Base-by-base conservation (phyloP, 2,888 invertebrate genomes). In the Pammene aurita region DNA sequence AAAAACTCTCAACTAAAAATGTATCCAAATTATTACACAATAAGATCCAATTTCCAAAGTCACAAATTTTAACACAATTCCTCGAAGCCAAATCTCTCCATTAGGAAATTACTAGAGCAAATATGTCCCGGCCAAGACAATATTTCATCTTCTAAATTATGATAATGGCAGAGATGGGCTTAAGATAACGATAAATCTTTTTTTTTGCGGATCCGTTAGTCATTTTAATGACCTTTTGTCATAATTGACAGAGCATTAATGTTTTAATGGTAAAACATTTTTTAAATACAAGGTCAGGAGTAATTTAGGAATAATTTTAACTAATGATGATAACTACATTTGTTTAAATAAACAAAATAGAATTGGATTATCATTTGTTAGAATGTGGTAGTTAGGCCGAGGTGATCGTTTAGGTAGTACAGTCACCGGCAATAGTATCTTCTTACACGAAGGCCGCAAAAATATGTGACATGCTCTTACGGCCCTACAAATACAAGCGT, bases 91-190 rank as follows among this genome's bases (percentile, higher is more conserved):
- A 76, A 78, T 76, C 79, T 78, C 76, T 78, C 84, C 86, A 86
- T 86, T 86, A 86, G 84, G 78, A 84, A 84, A 87, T 87, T 84
- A 84, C 83, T 76, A 75, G 34, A 56, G 55, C 18, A 60, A 44
- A 50, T 50, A 60, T 52, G 41, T 64, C 64, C 13, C 46, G 26
- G 79, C 75, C 74, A 72, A 71, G 74, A 70, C 74, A 71, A 77
- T 82, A 80, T 79, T 78, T 85, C 82, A 84, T 80, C 74, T 72
- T 74, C 76, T 80, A 80, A 85, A 76, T 86, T 85, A 85, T 85
- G 82, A 78, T 85, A 86, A 85, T 84, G 83, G 73, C 63, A 48
- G 75, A 75, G 79, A 82, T 75, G 77, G 76, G 78, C 76, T 77
- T 70, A 73, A 74, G 75, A 80, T 78, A 77, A 75, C 68, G 75